Evolutionary conservation across 2,113 vertebrate genomes (phyloP).

Genomic region (Lophochroa leadbeateri): DNA sequence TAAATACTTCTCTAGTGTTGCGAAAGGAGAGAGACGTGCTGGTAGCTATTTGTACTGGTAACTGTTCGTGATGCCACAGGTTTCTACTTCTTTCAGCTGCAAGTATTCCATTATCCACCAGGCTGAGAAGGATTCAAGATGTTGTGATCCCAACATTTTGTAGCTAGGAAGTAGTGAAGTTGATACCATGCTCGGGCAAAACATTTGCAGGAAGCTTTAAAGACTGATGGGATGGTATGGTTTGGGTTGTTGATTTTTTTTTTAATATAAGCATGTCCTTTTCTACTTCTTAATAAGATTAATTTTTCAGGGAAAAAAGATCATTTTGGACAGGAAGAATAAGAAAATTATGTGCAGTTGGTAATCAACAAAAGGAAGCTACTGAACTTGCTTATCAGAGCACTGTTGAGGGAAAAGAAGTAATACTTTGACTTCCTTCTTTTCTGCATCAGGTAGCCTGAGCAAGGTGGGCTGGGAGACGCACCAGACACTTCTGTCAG

Average conservation of each 20-base stretch:
- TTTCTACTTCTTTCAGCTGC: background rate
- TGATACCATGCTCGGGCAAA: background rate
- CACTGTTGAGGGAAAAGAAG: background rate
- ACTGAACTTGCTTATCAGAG: background rate
- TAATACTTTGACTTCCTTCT: background rate
- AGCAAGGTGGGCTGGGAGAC: background rate
- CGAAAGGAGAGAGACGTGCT: accelerated
- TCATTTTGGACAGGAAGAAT: background rate
- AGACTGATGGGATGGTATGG: background rate
- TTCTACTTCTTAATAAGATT: background rate
- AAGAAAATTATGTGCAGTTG: background rate
- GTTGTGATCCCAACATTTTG: background rate
- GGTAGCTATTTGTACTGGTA: background rate
- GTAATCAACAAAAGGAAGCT: background rate
- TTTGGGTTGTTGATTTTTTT: background rate
- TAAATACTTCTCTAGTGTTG: background rate
- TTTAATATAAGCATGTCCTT: background rate
- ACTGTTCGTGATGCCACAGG: background rate
- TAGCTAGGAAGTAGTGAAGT: background rate
- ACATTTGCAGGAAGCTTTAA: background rate
- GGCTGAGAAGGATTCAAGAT: background rate
- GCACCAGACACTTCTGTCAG: accelerated
- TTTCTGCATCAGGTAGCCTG: background rate
- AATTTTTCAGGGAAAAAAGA: background rate
- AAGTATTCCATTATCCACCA: background rate